Evolutionary conservation across 2,797 vertebrate species (phyloP).

Genomic region (Merluccius polli): DNA sequence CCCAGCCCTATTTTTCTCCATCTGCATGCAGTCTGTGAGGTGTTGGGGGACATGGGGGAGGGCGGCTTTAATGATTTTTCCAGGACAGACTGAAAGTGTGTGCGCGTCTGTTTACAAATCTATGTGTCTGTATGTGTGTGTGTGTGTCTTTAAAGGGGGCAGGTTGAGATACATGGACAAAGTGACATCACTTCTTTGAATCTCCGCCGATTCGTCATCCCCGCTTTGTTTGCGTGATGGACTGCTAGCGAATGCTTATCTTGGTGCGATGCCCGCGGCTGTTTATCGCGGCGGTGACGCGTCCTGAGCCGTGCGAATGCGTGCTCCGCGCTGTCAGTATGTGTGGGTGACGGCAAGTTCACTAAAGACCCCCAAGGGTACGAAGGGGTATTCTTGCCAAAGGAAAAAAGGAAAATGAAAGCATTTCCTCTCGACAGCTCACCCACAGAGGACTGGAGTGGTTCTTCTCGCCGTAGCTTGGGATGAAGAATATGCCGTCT

Average conservation of each 20-base stretch:
- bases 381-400: constrained; percentile 34
- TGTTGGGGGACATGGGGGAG: neutral
- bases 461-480: constrained; percentile 52
- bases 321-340: constrained; percentile 57
- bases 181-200: constrained; percentile 53
- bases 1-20: constrained; percentile 58
- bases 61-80: constrained; percentile 68
- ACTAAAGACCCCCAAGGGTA: constrained; percentile 58
- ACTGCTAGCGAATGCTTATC: constrained; percentile 63
- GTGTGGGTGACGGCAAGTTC: constrained; percentile 65
- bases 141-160: constrained; percentile 25
- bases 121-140: constrained; percentile 37
- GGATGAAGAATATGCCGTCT: constrained; percentile 54
- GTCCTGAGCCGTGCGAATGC: constrained; percentile 40
- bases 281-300: constrained; percentile 61
- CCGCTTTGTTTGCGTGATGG: constrained; percentile 64
- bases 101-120: constrained; percentile 50
- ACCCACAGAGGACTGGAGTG: constrained; percentile 51
- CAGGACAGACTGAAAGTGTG: constrained; percentile 64
- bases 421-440: constrained; percentile 60
- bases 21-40: constrained; percentile 56
- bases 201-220: constrained; percentile 54
- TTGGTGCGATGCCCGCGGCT: constrained; percentile 49
- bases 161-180: constrained; percentile 41
- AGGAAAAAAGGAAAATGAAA: constrained; percentile 30